Conservation (phyloP, 1,140 invertebrate genomes). For the Danaus plexippus region DNA sequence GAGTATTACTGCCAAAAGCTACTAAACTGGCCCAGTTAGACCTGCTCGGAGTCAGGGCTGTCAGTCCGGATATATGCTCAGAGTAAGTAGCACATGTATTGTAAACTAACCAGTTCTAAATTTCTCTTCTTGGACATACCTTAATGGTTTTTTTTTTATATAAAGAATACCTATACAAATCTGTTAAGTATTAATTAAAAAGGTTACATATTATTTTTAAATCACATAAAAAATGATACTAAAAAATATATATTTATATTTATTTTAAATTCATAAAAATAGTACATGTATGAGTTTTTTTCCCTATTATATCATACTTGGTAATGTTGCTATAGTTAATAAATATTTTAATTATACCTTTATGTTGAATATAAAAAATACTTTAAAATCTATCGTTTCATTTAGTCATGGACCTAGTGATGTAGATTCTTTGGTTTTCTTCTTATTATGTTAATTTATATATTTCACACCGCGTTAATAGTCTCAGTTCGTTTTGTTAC, state of each 20-base stretch:
- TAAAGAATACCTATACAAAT: background rate
- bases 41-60: constrained; percentile 83
- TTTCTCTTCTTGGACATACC: too few relatives aligned
- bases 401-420: too few relatives aligned
- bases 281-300: too few relatives aligned
- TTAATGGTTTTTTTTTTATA: too few relatives aligned
- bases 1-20: constrained; percentile 78
- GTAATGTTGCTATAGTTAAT: too few relatives aligned
- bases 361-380: too few relatives aligned
- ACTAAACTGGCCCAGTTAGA: constrained; percentile 83
- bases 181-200: constrained; percentile 1
- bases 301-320: too few relatives aligned
- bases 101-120: too few relatives aligned
- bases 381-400: too few relatives aligned
- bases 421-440: too few relatives aligned
- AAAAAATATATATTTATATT: background rate
- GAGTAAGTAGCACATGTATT: constrained; percentile 58
- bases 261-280: background rate
- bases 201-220: background rate
- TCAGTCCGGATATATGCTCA: constrained; percentile 80
- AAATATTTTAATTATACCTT: constrained; percentile 4
- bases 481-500: constrained; percentile 13
- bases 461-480: too few relatives aligned
- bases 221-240: background rate
- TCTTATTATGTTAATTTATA: too few relatives aligned